phyloP scores from a whole-genome alignment of 2,113 vertebrate species.

The Pseudorhombus dupliciocellatus region DNA sequence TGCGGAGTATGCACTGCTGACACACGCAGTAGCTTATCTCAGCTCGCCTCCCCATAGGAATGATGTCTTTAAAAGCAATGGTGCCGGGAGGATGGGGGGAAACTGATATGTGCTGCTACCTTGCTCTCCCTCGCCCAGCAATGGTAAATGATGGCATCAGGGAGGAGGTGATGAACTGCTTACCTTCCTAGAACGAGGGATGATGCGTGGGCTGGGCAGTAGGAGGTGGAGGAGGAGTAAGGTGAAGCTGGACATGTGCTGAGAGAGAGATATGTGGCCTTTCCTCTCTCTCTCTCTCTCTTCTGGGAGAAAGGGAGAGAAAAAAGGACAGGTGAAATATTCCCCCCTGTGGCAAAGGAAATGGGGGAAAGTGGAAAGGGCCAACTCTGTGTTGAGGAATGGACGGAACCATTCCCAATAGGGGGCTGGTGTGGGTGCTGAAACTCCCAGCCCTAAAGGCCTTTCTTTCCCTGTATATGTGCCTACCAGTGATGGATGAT shows the following conservation, averaged over 20 bases:
- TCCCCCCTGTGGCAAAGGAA: constrained; percentile 69
- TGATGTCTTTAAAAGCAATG: constrained; percentile 46
- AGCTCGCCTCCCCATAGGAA: constrained; percentile 30
- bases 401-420: constrained; percentile 67
- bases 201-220: constrained; percentile 36
- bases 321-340: constrained; percentile 73
- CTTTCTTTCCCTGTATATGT: constrained; percentile 47
- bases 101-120: constrained; percentile 60
- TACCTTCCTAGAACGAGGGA: constrained; percentile 56
- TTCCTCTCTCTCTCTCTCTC: constrained; percentile 9
- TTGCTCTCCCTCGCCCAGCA: constrained; percentile 50
- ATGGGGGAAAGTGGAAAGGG: constrained; percentile 68
- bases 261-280: constrained; percentile 70
- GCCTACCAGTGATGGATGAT: constrained; percentile 70
- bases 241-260: constrained; percentile 65
- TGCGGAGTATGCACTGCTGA: constrained; percentile 34
- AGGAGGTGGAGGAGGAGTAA: constrained; percentile 27
- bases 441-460: constrained; percentile 50
- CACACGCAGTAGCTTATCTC: constrained; percentile 49
- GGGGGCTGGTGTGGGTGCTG: constrained; percentile 50
- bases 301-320: constrained; percentile 15
- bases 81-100: constrained; percentile 35
- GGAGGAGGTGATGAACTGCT: constrained; percentile 54
- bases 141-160: constrained; percentile 69
- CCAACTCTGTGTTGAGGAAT: constrained; percentile 66